phyloP scores from a whole-genome alignment of 2,797 vertebrate genomes.

The Alfaro cultratus region DNA sequence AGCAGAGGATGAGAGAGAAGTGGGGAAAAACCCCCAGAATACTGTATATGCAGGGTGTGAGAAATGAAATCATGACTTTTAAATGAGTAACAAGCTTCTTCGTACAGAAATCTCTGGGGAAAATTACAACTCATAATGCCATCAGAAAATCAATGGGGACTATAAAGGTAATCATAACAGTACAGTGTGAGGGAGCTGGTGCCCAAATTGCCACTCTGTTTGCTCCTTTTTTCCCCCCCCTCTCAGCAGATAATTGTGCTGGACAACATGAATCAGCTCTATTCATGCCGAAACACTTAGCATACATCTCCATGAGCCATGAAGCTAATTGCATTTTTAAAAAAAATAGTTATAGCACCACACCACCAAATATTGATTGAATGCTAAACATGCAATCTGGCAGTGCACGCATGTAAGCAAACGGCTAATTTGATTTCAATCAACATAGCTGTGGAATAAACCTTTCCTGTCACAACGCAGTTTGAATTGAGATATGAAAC shows the following conservation, averaged over 20 bases:
- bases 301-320: slow-evolving; percentile 73
- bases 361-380: slow-evolving; percentile 78
- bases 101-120: slow-evolving; percentile 74
- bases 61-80: slow-evolving; percentile 71
- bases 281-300: slow-evolving; percentile 76
- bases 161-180: slow-evolving; percentile 80
- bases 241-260: slow-evolving; percentile 76
- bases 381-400: slow-evolving; percentile 76
- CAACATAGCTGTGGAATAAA: slow-evolving; percentile 46
- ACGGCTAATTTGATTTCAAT: slow-evolving; percentile 76
- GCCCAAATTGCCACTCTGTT: slow-evolving; percentile 76
- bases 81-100: slow-evolving; percentile 75
- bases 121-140: slow-evolving; percentile 82
- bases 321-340: slow-evolving; percentile 75
- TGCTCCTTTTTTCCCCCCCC: slow-evolving; percentile 51
- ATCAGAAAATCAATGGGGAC: slow-evolving; percentile 78
- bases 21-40: neutral
- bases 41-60: slow-evolving; percentile 30
- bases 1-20: slow-evolving; percentile 36
- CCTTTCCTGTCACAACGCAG: slow-evolving; percentile 57
- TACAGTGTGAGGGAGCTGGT: slow-evolving; percentile 59
- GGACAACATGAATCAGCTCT: slow-evolving; percentile 81
- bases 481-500: slow-evolving; percentile 71
- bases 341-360: slow-evolving; percentile 68
- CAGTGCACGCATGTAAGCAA: slow-evolving; percentile 67